Conservation (phyloP, 2,797 vertebrate genomes). For the Borostomias antarcticus region DNA sequence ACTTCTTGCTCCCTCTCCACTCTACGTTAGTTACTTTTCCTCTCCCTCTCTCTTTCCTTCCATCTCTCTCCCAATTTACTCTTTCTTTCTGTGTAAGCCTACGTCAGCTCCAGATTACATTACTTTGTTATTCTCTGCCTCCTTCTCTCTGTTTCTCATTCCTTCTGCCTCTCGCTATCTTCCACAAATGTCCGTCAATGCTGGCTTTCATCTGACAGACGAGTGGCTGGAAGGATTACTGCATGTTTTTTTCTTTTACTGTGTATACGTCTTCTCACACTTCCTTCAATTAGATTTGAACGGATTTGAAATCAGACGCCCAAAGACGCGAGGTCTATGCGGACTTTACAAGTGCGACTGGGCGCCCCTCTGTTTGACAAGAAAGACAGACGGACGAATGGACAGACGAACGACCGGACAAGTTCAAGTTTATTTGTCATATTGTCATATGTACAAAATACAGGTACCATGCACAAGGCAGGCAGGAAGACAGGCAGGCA, state of each 20-base stretch:
- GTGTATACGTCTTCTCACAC: conserved; percentile 43
- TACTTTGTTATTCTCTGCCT: neutral
- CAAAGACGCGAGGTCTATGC: conserved; percentile 32
- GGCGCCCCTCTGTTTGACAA: too few relatives aligned
- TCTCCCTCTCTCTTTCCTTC: neutral
- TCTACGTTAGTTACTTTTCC: too few relatives aligned
- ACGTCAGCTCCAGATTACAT: neutral
- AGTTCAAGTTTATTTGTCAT: too few relatives aligned
- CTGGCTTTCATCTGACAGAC: conserved; percentile 48
- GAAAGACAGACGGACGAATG: too few relatives aligned
- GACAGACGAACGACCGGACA: too few relatives aligned
- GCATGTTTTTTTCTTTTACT: conserved; percentile 27
- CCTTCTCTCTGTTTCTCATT: neutral
- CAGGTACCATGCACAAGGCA: neutral
- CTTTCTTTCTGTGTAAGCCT: too few relatives aligned
- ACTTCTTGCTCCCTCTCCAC: neutral
- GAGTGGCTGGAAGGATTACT: conserved; percentile 33
- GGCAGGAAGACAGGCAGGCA: neutral
- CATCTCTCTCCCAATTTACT: neutral
- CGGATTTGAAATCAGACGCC: conserved; percentile 49
- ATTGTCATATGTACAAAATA: too few relatives aligned
- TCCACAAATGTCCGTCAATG: conserved; percentile 47
- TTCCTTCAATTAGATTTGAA: conserved; percentile 50
- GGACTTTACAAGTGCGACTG: too few relatives aligned
- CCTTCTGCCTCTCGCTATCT: conserved; percentile 30